These are phyloP conservation scores for Drosophila rellima DNA, from an alignment of 2,888 invertebrate genomes.

Conservation along the genomic window DNA sequence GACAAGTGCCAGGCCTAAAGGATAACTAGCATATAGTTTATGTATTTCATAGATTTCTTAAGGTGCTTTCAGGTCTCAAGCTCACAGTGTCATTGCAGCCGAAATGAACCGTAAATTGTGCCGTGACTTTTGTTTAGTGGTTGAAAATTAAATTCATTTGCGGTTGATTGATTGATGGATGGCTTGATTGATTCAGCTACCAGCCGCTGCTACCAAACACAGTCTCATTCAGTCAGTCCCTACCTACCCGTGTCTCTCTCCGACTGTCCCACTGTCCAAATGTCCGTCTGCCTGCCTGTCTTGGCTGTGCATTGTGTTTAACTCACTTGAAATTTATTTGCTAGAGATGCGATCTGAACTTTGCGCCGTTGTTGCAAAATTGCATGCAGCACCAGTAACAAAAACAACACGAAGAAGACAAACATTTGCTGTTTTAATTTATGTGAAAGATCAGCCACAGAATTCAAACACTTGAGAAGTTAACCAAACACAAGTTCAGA, in stretches of 20 bases:
- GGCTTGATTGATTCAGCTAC: constrained; percentile 76
- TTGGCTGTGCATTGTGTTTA: constrained; percentile 72
- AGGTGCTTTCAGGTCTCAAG: constrained; percentile 17
- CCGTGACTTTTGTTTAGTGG: constrained; percentile 53
- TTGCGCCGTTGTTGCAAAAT: constrained; percentile 65
- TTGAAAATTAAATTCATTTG: constrained; percentile 74
- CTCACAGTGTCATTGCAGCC: constrained; percentile 27
- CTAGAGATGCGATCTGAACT: constrained; percentile 76
- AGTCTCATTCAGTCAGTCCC: constrained; percentile 17
- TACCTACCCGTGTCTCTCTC: constrained; percentile 14
- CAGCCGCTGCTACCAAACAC: constrained; percentile 7
- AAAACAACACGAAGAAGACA: constrained; percentile 34
- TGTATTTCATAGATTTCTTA: constrained; percentile 3
- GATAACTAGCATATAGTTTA: constrained; percentile 26
- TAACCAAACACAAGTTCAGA: constrained; percentile 33
- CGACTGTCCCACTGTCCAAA: constrained; percentile 31
- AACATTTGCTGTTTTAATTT: constrained; percentile 70
- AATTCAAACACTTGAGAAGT: constrained; percentile 31
- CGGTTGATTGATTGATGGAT: constrained; percentile 76
- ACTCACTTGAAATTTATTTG: constrained; percentile 71
- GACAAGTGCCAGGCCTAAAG: constrained; percentile 43
- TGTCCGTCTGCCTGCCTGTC: constrained; percentile 35
- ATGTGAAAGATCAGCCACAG: constrained; percentile 64
- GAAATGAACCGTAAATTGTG: constrained; percentile 62
- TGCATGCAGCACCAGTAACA: constrained; percentile 35